phyloP scores from a whole-genome alignment of 64 coral and sea anemone genomes.

The Orbicella faveolata region DNA sequence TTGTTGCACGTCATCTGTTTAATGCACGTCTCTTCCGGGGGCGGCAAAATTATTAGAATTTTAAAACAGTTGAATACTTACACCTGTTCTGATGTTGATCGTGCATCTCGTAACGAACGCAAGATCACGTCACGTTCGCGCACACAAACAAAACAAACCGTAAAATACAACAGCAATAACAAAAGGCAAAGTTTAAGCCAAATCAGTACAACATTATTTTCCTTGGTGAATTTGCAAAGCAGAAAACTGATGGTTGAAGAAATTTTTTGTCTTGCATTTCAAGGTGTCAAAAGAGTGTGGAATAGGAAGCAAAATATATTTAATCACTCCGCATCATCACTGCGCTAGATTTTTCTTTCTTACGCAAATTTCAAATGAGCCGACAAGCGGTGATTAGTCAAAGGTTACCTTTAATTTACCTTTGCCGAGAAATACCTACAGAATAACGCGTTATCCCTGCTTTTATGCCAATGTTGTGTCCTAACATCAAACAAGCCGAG shows the following conservation, averaged over 20 bases:
- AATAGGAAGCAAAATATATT: conserved; percentile 4
- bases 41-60: not conserved
- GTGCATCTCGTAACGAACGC: not conserved
- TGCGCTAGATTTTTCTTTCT: not conserved
- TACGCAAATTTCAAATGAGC: conserved; percentile 24
- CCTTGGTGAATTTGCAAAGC: not conserved
- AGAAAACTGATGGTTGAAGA: no score
- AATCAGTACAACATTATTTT: not conserved
- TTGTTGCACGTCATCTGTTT: not conserved
- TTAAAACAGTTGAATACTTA: not conserved
- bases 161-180: not conserved
- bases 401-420: not conserved
- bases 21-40: not conserved
- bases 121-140: not conserved
- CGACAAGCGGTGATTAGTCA: not conserved
- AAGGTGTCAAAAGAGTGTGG: not conserved
- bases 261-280: not conserved
- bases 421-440: not conserved
- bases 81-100: not conserved
- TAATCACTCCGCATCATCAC: not conserved
- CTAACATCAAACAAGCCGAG: not conserved
- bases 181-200: not conserved
- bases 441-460: not conserved
- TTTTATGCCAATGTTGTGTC: not conserved
- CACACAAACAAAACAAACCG: not conserved